phyloP scores from a whole-genome alignment of 2,797 vertebrate genomes.

The Poecile montanus region DNA sequence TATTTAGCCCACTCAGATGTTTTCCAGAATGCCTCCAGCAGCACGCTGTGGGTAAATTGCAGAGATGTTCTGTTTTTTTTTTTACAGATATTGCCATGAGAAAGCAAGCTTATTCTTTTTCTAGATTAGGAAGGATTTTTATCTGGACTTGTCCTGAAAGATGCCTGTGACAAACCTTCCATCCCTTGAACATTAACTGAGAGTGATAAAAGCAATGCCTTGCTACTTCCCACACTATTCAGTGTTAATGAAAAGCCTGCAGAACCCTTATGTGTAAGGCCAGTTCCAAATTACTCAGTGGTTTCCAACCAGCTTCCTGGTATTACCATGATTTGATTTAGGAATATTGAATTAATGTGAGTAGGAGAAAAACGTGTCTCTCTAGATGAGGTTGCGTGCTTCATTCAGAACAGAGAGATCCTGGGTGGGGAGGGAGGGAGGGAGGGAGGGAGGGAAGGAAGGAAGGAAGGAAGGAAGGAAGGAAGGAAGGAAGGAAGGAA shows the following conservation, averaged over 20 bases:
- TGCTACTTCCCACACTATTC: background rate
- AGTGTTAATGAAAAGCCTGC: background rate
- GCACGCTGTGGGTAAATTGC: background rate
- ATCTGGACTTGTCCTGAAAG: background rate
- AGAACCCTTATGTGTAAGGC: background rate
- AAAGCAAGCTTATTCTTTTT: background rate
- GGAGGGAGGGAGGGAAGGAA: background rate
- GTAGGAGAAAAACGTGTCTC: background rate
- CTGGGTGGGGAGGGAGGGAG: background rate
- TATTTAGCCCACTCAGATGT: background rate
- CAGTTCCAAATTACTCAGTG: background rate
- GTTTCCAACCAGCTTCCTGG: background rate
- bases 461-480: rapidly evolving
- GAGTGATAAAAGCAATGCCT: background rate
- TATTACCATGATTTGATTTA: background rate
- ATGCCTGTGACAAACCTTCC: background rate
- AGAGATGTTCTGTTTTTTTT: background rate
- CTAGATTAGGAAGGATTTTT: background rate
- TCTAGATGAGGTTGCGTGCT: background rate
- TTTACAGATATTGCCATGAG: background rate
- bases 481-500: rapidly evolving
- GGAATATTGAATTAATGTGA: background rate
- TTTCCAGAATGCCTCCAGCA: background rate
- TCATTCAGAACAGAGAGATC: background rate
- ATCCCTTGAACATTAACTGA: background rate